A percentile compares a stretch with the other conserved stretches of the same genome.
phyloP scores from a whole-genome alignment of 2,888 invertebrate genomes.

The Papilio protenor region DNA sequence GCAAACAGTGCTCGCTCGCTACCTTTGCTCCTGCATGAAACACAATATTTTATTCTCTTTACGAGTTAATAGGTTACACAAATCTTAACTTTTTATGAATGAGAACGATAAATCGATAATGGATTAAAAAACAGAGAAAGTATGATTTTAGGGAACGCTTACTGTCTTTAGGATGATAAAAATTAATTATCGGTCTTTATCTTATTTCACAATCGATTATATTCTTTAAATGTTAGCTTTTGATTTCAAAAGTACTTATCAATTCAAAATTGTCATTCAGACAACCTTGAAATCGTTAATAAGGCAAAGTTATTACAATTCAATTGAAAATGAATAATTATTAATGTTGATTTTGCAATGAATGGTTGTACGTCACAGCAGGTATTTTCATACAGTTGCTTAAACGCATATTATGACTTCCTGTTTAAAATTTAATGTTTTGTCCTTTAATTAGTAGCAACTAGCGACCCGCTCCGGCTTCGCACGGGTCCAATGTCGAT shows the following conservation, averaged over 20 bases:
- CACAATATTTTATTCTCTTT: neutral
- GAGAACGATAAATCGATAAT: too few species aligned
- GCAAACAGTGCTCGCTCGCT: slow-evolving; percentile 56
- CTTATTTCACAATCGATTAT: neutral
- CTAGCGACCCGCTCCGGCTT: too few species aligned
- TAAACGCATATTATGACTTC: neutral
- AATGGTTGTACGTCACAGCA: slow-evolving; percentile 30
- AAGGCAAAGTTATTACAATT: slow-evolving; percentile 35
- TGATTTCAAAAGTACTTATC: neutral
- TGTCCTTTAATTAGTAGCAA: too few species aligned
- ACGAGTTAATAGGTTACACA: neutral
- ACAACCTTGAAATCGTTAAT: slow-evolving; percentile 35
- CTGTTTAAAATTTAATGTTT: too few species aligned
- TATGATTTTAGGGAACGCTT: too few species aligned
- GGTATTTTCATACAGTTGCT: neutral
- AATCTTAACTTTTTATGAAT: neutral
- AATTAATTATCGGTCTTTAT: too few species aligned
- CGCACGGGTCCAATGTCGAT: too few species aligned
- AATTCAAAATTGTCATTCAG: slow-evolving; percentile 45
- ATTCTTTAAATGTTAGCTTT: neutral
- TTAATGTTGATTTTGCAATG: slow-evolving; percentile 17
- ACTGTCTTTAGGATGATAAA: too few species aligned
- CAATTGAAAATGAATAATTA: slow-evolving; percentile 35
- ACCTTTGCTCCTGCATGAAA: neutral
- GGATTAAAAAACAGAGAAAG: too few species aligned